Conservation (phyloP, 2,888 invertebrate genomes). For the Mesorhabditis spiculigera region DNA sequence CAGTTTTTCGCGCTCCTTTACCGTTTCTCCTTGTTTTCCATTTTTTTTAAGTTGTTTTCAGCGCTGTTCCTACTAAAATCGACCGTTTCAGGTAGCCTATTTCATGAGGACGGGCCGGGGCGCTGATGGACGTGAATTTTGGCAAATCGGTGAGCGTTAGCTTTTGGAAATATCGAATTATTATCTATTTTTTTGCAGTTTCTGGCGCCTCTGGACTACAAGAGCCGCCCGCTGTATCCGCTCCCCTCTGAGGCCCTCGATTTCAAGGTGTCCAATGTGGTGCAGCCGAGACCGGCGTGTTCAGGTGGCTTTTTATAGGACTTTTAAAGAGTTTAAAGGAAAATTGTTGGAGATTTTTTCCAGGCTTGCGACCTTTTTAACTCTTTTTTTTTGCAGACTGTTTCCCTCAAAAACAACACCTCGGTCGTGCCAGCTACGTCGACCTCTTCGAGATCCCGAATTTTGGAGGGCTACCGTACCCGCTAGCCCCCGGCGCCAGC, state of each 20-base stretch:
- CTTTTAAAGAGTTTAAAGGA: background rate
- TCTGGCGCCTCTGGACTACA: constrained; percentile 6
- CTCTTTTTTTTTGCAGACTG: background rate
- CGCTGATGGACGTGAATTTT: too few species aligned
- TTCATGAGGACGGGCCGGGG: too few species aligned
- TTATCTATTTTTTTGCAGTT: background rate
- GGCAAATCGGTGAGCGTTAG: too few species aligned
- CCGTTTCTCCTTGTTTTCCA: too few species aligned
- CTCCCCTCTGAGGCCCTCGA: background rate
- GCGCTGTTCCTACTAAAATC: too few species aligned
- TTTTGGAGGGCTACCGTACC: constrained; percentile 30
- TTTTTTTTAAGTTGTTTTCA: too few species aligned
- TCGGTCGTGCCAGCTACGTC: constrained; percentile 21
- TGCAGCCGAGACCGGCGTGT: background rate
- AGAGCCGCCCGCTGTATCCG: background rate
- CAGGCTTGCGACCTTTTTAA: background rate
- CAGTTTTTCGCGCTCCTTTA: too few species aligned
- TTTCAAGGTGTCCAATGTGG: background rate
- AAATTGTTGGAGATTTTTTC: background rate
- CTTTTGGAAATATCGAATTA: too few species aligned
- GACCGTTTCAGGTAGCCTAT: too few species aligned
- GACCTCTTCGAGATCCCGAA: constrained; percentile 35
- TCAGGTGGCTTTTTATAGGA: background rate
- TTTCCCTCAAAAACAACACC: background rate
- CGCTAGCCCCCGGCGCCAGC: constrained; percentile 14